phyloP scores from a whole-genome alignment of 2,113 vertebrate species.

The Antigone vipio region DNA sequence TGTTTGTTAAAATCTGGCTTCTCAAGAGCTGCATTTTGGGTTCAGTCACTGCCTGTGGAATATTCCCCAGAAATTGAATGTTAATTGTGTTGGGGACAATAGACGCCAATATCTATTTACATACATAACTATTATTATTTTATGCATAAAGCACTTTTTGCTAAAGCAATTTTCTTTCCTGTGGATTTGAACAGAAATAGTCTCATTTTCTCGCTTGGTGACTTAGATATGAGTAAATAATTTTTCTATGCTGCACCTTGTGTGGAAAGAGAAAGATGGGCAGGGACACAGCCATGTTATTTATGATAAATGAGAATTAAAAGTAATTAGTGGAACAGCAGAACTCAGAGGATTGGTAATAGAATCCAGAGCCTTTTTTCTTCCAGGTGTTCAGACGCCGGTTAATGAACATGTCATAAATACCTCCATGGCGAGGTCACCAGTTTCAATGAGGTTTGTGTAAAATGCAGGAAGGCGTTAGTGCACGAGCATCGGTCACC shows the following conservation, averaged over 20 bases:
- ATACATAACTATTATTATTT: background rate
- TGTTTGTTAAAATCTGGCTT: background rate
- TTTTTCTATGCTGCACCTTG: background rate
- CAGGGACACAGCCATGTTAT: background rate
- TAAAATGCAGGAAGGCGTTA: background rate
- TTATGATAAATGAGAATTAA: background rate
- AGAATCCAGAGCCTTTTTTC: constrained; percentile 39
- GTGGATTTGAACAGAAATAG: background rate
- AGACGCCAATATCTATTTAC: background rate
- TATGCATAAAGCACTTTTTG: background rate
- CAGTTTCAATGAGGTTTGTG: background rate
- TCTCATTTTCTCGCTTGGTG: background rate
- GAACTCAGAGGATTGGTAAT: background rate
- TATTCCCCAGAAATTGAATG: background rate
- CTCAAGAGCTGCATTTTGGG: background rate
- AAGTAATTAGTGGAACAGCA: constrained; percentile 23
- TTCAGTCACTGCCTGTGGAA: background rate
- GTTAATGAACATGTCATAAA: constrained; percentile 52
- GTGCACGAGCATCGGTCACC: background rate
- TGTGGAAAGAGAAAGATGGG: background rate
- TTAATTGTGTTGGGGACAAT: background rate
- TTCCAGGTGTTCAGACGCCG: constrained; percentile 39
- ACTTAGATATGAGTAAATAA: background rate
- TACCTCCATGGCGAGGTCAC: constrained; percentile 36
- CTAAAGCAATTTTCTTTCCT: background rate